Evolutionary conservation across 1,140 invertebrate species (phyloP), one percentile per base, ranked within the genome.

Genomic region (Campodea augens): DNA sequence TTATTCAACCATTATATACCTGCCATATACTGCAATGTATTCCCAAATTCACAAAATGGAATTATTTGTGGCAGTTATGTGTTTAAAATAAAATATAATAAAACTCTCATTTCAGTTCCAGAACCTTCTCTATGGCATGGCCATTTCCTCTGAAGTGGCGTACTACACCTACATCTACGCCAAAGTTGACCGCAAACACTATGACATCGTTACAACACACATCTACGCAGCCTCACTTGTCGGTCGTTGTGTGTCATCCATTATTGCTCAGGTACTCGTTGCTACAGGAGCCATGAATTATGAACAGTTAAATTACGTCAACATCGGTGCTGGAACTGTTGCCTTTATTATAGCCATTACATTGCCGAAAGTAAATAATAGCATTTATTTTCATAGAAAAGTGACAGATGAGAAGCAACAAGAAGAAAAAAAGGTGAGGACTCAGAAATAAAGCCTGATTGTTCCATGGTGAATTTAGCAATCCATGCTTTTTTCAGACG

Each of bases 331-430:
- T n/a, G n/a, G n/a, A n/a, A n/a, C n/a, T n/a, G n/a, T n/a, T n/a
- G n/a, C n/a, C n/a, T n/a, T n/a, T n/a, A n/a, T n/a, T n/a, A n/a
- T n/a, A n/a, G 72, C 81, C 1, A 62, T 85, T 13, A 69, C 75
- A 51, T 62, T 93, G 15, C 86, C 86, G 5, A 54, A 70, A 1
- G 83, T 88, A 0, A 59, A 73, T 3, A 73, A 73, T 51, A 83
- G 80, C 41, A 73, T 86, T 38, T 89, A 89, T 57, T 89, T 90
- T 59, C 76, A 88, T 62, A 65, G 64, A 49, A 59, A 60, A 45
- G 39, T n/a, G n/a, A n/a, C n/a, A n/a, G n/a, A n/a, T n/a, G n/a
- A n/a, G n/a, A 46, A 52, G 20, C 45, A 51, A 23, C 44, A 40
- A 36, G 40, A 49, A 36, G 46, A 32, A 36, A 25, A 19, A 32